These are phyloP conservation scores for Acleris sparsana DNA, from an alignment of 2,888 invertebrate species.

Conservation along the genomic window DNA sequence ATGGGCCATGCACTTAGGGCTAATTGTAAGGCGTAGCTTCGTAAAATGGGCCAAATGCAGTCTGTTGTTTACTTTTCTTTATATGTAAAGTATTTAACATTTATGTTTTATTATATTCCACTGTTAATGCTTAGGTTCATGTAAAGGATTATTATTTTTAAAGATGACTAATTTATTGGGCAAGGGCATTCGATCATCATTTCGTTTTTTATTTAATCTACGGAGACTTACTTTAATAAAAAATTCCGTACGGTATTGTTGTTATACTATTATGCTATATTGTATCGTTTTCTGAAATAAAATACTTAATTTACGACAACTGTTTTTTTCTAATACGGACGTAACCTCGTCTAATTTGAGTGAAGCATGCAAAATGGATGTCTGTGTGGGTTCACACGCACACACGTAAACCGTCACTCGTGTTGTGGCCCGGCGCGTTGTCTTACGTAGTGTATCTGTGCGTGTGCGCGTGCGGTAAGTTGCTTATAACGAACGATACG, in stretches of 20 bases:
- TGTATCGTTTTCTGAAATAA: conserved; percentile 82
- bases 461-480: no score
- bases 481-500: no score
- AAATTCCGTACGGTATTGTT: conserved; percentile 74
- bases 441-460: no score
- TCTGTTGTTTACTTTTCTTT: no score
- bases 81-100: background rate
- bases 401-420: no score
- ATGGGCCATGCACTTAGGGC: no score
- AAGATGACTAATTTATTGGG: conserved; percentile 51
- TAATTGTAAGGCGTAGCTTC: no score
- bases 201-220: conserved; percentile 56
- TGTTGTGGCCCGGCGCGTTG: no score
- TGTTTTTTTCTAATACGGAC: conserved; percentile 21
- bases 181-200: conserved; percentile 50
- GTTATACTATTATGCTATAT: conserved; percentile 79
- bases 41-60: no score
- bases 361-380: no score
- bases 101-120: conserved; percentile 22
- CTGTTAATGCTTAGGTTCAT: conserved; percentile 39
- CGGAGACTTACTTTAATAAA: conserved; percentile 55
- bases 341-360: no score
- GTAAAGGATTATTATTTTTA: conserved; percentile 45
- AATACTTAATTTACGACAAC: conserved; percentile 76
- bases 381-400: no score